These are phyloP conservation scores for Caenorhabditis panamensis DNA, from an alignment of 2,888 invertebrate genomes.

Conservation along the genomic window DNA sequence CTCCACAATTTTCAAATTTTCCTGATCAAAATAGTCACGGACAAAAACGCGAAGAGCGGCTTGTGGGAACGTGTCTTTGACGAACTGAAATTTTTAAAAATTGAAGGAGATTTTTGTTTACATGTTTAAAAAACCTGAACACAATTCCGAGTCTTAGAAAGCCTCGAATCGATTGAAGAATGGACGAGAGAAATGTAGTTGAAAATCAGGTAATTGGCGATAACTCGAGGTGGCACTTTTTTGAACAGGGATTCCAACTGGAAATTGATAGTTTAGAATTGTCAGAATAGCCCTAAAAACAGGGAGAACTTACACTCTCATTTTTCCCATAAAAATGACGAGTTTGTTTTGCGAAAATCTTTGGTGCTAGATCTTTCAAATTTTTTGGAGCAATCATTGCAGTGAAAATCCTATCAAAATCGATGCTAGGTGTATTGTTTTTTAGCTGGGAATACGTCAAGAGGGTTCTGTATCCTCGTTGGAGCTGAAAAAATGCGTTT, in stretches of 20 bases:
- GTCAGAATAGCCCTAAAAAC: neutral
- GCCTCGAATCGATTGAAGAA: neutral
- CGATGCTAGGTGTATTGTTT: neutral
- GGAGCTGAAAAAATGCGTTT: no score
- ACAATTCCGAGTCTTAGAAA: neutral
- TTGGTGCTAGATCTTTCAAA: neutral
- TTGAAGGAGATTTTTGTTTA: no score
- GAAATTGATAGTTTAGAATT: neutral
- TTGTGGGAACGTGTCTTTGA: neutral
- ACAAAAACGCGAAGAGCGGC: neutral
- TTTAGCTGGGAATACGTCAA: neutral
- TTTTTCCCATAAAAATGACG: neutral
- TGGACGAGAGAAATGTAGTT: neutral
- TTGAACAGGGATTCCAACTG: neutral
- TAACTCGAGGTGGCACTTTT: neutral
- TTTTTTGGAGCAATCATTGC: neutral
- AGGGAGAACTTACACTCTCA: neutral
- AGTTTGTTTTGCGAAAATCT: no score
- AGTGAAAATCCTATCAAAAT: neutral
- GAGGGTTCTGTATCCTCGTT: no score
- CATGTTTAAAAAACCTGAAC: neutral
- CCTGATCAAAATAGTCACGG: conserved; percentile 4
- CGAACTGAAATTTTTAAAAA: neutral
- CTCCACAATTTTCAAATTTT: conserved; percentile 2
- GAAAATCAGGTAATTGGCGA: neutral